Evolutionary conservation across 2,113 vertebrate species (phyloP).

Genomic region (Dendrocopos noguchii): DNA sequence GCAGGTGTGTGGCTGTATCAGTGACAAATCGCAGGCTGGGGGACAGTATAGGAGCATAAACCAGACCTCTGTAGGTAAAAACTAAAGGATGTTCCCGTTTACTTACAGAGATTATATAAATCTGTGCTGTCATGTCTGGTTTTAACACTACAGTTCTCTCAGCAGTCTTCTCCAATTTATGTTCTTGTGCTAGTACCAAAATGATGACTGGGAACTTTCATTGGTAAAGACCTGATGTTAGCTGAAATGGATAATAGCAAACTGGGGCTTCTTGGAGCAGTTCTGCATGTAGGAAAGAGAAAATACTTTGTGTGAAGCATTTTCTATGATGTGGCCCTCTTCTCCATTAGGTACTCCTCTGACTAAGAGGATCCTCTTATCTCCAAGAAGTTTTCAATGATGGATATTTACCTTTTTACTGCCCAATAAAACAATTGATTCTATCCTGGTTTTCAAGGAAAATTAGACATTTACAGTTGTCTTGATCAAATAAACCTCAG

Average conservation of each 20-base stretch:
- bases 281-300: fast-evolving
- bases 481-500: background rate
- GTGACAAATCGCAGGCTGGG: background rate
- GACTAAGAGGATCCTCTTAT: background rate
- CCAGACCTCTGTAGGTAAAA: background rate
- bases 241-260: background rate
- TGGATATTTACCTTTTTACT: background rate
- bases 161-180: too few relatives aligned
- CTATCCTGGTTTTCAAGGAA: background rate
- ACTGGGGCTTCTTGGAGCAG: background rate
- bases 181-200: background rate
- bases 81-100: background rate
- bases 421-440: background rate
- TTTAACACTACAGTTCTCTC: background rate
- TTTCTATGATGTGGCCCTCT: fast-evolving
- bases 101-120: background rate
- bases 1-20: background rate
- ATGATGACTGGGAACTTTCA: background rate
- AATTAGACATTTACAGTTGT: background rate
- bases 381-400: background rate
- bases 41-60: background rate
- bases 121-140: background rate
- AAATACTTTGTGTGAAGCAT: background rate
- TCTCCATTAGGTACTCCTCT: background rate
- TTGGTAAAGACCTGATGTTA: background rate